Evolutionary conservation across 2,888 invertebrate species (phyloP).

Genomic region (Argynnis bischoffii): DNA sequence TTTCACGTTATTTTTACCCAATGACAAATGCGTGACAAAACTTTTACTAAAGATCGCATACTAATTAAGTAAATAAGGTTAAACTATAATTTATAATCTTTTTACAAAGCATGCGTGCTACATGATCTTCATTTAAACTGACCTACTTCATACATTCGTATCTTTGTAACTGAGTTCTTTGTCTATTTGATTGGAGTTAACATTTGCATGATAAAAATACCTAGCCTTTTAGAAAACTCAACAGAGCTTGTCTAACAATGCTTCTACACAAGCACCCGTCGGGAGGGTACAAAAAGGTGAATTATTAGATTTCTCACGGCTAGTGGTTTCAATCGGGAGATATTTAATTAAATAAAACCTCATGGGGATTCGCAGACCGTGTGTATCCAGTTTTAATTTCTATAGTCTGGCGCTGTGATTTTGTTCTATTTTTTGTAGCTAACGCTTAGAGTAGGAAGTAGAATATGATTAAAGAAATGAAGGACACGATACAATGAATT

Average conservation of each 20-base stretch:
- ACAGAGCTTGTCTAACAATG: conserved; percentile 38
- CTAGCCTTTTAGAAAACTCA: conserved; percentile 25
- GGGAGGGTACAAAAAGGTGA: conserved; percentile 53
- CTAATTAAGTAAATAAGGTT: too few relatives aligned
- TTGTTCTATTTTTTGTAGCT: conserved; percentile 11
- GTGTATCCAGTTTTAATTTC: conserved; percentile 47
- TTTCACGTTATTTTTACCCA: too few relatives aligned
- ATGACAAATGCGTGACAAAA: too few relatives aligned
- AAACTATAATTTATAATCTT: too few relatives aligned
- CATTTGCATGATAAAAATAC: conserved; percentile 23
- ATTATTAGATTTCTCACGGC: conserved; percentile 64
- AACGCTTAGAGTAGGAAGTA: background rate
- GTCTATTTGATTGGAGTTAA: conserved; percentile 17
- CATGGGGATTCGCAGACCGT: conserved; percentile 53
- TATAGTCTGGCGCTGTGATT: conserved; percentile 24
- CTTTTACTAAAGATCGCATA: too few relatives aligned
- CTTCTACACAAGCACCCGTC: conserved; percentile 36
- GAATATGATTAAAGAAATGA: too few relatives aligned
- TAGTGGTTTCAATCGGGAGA: conserved; percentile 68
- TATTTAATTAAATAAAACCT: conserved; percentile 72
- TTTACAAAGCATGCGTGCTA: conserved; percentile 4
- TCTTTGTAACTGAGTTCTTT: conserved; percentile 11
- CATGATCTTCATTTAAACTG: conserved; percentile 13
- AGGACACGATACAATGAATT: too few relatives aligned
- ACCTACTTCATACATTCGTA: conserved; percentile 13